Conservation (phyloP, 2,797 vertebrate genomes). For the Rhadinocentrus ornatus region DNA sequence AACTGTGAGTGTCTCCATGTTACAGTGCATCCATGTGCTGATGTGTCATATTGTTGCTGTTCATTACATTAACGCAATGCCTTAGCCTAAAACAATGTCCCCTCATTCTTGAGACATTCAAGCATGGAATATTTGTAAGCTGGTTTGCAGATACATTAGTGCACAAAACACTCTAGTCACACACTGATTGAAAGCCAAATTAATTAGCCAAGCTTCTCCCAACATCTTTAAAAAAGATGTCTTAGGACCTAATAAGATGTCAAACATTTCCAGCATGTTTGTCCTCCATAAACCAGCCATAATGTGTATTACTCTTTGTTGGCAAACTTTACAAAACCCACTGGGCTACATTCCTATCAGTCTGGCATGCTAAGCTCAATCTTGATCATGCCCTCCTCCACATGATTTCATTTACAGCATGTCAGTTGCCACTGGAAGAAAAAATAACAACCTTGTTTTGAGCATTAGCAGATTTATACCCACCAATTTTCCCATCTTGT, state of each 20-base stretch:
- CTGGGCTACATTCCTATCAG: slow-evolving; percentile 46
- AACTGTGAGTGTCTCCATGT: slow-evolving; percentile 2
- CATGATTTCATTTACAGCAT: slow-evolving; percentile 14
- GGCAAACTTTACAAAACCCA: slow-evolving; percentile 52
- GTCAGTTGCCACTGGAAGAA: slow-evolving; percentile 35
- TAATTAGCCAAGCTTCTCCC: slow-evolving; percentile 78
- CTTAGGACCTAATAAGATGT: slow-evolving; percentile 78
- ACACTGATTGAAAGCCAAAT: slow-evolving; percentile 74
- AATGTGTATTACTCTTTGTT: slow-evolving; percentile 70
- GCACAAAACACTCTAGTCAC: slow-evolving; percentile 72
- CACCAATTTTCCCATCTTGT: no score
- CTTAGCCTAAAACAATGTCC: slow-evolving; percentile 36
- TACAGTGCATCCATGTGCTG: background rate
- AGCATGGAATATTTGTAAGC: slow-evolving; percentile 67
- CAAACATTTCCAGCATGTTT: slow-evolving; percentile 72
- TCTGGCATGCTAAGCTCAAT: slow-evolving; percentile 42
- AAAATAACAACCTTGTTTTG: slow-evolving; percentile 18
- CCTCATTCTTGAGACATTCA: slow-evolving; percentile 64
- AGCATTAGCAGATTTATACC: slow-evolving; percentile 27
- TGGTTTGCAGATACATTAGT: slow-evolving; percentile 70
- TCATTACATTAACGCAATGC: slow-evolving; percentile 23
- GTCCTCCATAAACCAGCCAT: slow-evolving; percentile 70
- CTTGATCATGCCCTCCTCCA: slow-evolving; percentile 20
- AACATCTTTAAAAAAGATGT: slow-evolving; percentile 71
- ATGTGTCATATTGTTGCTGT: slow-evolving; percentile 2